Conservation (phyloP, 1,140 invertebrate species). For the Trichonephila clavipes region DNA sequence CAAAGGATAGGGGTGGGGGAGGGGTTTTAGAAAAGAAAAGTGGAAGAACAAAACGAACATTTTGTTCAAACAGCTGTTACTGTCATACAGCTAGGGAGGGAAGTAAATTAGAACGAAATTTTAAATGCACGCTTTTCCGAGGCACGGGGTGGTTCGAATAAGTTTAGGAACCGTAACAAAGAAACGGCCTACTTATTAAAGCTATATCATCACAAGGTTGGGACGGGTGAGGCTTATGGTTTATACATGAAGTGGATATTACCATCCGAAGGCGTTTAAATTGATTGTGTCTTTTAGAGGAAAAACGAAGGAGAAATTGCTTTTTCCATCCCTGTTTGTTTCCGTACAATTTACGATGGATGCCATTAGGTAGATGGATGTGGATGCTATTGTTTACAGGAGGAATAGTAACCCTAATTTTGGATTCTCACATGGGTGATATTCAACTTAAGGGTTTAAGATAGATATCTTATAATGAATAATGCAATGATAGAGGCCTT, state of each 20-base stretch:
- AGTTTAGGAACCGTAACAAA: not conserved
- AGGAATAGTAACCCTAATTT: too few species aligned
- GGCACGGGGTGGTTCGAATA: not conserved
- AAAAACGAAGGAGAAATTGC: not conserved
- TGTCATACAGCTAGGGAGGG: not conserved
- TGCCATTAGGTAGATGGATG: too few species aligned
- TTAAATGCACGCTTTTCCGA: conserved; percentile 7
- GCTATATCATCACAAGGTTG: not conserved
- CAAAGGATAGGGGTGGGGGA: not conserved
- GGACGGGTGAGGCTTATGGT: not conserved
- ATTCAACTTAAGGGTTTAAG: too few species aligned
- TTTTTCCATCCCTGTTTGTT: not conserved
- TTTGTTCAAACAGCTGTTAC: conserved; percentile 26
- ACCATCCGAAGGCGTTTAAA: conserved; percentile 4
- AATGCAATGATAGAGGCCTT: too few species aligned
- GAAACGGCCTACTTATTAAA: conserved; percentile 2
- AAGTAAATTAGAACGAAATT: conserved; percentile 14
- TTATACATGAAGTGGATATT: conserved; percentile 33
- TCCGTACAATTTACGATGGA: too few species aligned
- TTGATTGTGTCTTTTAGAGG: not conserved
- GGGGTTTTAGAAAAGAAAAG: not conserved
- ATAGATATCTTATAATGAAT: too few species aligned
- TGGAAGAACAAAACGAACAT: conserved; percentile 2
- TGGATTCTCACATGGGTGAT: too few species aligned
- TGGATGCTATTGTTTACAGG: too few species aligned